Conservation (phyloP, 2,797 vertebrate genomes). For the Lemur catta region DNA sequence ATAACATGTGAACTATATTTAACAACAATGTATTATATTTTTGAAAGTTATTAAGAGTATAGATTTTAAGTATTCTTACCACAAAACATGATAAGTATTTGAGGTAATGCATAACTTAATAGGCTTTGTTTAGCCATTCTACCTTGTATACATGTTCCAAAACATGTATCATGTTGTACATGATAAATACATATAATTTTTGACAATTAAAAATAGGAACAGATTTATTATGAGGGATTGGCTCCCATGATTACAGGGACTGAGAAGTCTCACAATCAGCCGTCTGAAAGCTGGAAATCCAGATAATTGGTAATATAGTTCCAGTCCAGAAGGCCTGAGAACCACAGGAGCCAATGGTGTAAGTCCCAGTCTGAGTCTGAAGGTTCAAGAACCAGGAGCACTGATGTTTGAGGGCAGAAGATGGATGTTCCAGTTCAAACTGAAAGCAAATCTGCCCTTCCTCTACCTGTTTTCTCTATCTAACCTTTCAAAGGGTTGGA, state of each 20-base stretch:
- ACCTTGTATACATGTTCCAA: not conserved
- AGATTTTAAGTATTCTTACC: not conserved
- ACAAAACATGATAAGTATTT: not conserved
- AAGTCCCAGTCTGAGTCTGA: not conserved
- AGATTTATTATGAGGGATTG: not conserved
- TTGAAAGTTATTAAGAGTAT: not conserved
- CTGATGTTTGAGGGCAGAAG: not conserved
- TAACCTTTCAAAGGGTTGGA: no score
- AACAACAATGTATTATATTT: not conserved
- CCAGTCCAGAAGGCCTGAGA: not conserved
- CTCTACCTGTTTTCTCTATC: not conserved
- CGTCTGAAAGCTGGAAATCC: not conserved
- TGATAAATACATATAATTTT: not conserved
- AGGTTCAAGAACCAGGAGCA: not conserved
- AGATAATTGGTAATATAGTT: not conserved
- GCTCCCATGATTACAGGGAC: not conserved
- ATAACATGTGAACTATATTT: not conserved
- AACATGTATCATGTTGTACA: not conserved
- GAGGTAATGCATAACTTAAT: not conserved
- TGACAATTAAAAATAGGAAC: not conserved
- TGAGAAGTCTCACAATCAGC: not conserved
- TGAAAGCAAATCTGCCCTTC: not conserved
- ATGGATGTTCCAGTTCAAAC: not conserved
- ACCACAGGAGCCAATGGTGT: no score
- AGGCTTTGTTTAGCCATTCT: not conserved